A percentile compares a stretch with the other conserved stretches of the same genome.
Evolutionary conservation across 2,888 invertebrate species (phyloP).

Genomic region (Teinopalpus imperialis): DNA sequence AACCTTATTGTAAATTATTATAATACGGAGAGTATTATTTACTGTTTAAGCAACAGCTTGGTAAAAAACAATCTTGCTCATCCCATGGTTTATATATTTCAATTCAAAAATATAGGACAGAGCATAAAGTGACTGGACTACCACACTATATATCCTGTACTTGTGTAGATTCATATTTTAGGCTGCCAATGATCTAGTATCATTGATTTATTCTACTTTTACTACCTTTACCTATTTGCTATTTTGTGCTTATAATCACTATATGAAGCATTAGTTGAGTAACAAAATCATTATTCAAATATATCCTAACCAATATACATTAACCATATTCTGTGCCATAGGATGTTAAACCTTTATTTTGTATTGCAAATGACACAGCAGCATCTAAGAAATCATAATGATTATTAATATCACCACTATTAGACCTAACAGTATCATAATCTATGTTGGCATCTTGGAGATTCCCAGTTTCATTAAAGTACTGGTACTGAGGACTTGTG

Average conservation of each 20-base stretch:
- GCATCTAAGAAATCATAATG: conserved; percentile 85
- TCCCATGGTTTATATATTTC: too few relatives aligned
- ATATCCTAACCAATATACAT: conserved; percentile 27
- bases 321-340: conserved; percentile 72
- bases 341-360: conserved; percentile 86
- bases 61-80: too few relatives aligned
- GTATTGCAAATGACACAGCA: conserved; percentile 88
- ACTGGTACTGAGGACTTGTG: conserved; percentile 44
- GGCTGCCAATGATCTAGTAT: too few relatives aligned
- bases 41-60: too few relatives aligned
- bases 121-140: too few relatives aligned
- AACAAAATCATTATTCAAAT: background rate
- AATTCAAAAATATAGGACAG: too few relatives aligned
- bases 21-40: too few relatives aligned
- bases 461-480: conserved; percentile 43
- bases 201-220: background rate
- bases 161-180: too few relatives aligned
- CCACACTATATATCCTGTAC: too few relatives aligned
- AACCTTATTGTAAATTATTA: too few relatives aligned
- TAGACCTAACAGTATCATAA: conserved; percentile 38
- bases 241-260: conserved; percentile 24
- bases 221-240: conserved; percentile 8
- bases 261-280: conserved; percentile 13
- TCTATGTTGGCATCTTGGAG: conserved; percentile 40
- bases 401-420: conserved; percentile 43